A percentile compares a stretch with the other conserved stretches of the same genome.
Conservation (phyloP, 2,113 vertebrate genomes). For the Cephalopholis sonnerati region DNA sequence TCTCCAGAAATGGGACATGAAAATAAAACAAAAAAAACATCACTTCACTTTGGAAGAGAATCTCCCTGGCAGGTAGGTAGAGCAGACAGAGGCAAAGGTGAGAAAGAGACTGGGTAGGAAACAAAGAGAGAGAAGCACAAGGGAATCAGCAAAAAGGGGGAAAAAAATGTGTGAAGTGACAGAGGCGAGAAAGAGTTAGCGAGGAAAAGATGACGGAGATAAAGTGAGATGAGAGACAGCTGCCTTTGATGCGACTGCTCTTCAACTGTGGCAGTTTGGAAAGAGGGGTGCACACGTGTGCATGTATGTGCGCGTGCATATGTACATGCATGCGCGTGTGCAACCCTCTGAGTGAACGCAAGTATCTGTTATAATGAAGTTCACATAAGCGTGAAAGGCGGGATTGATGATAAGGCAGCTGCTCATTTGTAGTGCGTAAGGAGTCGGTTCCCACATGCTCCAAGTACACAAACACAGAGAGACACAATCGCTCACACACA, state of each 20-base stretch:
- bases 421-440: constrained; percentile 68
- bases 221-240: constrained; percentile 71
- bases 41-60: constrained; percentile 63
- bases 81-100: constrained; percentile 66
- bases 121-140: constrained; percentile 58
- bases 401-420: constrained; percentile 75
- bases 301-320: background rate
- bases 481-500: constrained; percentile 47
- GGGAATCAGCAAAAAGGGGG: constrained; percentile 50
- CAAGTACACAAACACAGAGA: constrained; percentile 45
- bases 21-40: constrained; percentile 63
- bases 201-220: constrained; percentile 71
- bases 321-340: constrained; percentile 10
- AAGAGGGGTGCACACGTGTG: background rate
- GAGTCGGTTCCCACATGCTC: constrained; percentile 46
- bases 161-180: constrained; percentile 73
- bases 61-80: constrained; percentile 63
- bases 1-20: constrained; percentile 73
- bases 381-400: constrained; percentile 71
- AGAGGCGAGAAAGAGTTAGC: constrained; percentile 60
- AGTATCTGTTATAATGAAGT: constrained; percentile 69
- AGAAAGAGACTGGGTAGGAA: constrained; percentile 58
- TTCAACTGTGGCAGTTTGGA: constrained; percentile 63
- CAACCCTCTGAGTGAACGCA: constrained; percentile 14
- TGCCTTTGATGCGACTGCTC: constrained; percentile 73